Evolutionary conservation across 2,797 vertebrate genomes (phyloP).

Genomic region (Meda fulgida): DNA sequence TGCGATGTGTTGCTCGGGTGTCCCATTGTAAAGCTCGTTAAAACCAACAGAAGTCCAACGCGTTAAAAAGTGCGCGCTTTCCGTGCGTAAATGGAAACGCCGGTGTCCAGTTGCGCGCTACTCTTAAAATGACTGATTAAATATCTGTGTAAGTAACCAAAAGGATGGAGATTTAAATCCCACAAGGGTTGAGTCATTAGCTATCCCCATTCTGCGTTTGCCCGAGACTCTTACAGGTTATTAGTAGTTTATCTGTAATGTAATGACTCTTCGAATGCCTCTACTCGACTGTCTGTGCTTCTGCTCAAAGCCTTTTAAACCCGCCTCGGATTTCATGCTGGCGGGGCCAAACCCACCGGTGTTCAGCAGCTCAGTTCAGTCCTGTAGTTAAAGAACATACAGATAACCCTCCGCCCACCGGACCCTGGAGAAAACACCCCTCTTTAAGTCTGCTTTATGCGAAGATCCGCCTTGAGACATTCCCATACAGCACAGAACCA

Average conservation of each 20-base stretch:
- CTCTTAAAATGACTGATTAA: neutral
- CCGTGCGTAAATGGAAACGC: conserved; percentile 68
- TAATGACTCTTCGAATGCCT: neutral
- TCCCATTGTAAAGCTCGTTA: conserved; percentile 58
- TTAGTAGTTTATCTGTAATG: neutral
- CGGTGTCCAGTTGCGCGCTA: conserved; percentile 66
- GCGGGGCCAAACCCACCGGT: conserved; percentile 52
- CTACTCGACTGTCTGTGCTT: conserved; percentile 4
- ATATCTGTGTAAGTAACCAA: neutral
- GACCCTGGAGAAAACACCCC: neutral
- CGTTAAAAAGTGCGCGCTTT: conserved; percentile 31
- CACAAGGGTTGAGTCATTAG: neutral
- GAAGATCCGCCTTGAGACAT: conserved; percentile 22
- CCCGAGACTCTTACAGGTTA: neutral
- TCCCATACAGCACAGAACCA: neutral
- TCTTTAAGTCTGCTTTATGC: neutral
- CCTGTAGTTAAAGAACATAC: neutral
- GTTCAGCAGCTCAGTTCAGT: conserved; percentile 34
- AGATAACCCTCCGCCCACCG: neutral
- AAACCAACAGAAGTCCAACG: conserved; percentile 56
- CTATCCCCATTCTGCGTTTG: neutral
- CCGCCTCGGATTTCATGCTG: conserved; percentile 66
- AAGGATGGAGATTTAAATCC: neutral
- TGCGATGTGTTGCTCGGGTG: conserved; percentile 63
- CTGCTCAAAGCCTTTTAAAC: conserved; percentile 65